phyloP scores from a whole-genome alignment of 2,113 vertebrate species.

The Procavia capensis region DNA sequence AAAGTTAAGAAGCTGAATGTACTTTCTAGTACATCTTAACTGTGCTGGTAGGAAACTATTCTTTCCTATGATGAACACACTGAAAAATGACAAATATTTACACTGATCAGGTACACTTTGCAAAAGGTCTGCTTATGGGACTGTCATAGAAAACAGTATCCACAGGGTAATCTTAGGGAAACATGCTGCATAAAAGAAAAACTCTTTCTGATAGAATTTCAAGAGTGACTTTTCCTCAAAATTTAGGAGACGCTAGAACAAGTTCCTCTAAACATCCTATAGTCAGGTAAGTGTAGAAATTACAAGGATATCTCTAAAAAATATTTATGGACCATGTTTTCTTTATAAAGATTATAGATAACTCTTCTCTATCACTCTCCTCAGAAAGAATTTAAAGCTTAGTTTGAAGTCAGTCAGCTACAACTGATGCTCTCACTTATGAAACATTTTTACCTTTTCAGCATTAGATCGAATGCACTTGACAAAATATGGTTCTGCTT shows the following conservation, averaged over 20 bases:
- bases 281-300: background rate
- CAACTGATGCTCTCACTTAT: background rate
- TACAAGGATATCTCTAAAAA: conserved; percentile 35
- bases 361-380: background rate
- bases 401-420: conserved; percentile 27
- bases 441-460: conserved; percentile 92
- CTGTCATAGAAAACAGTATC: conserved; percentile 2
- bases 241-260: conserved; percentile 49
- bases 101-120: background rate
- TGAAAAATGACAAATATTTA: conserved; percentile 44
- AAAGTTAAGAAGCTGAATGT: conserved; percentile 17
- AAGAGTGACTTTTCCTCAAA: conserved; percentile 29
- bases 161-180: background rate
- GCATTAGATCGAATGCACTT: conserved; percentile 99
- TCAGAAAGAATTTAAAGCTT: conserved; percentile 22
- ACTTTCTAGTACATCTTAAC: conserved; percentile 28
- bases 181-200: background rate
- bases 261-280: background rate
- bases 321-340: conserved; percentile 2
- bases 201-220: conserved; percentile 43
- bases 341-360: background rate
- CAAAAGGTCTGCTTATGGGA: conserved; percentile 1
- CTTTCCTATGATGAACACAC: conserved; percentile 31
- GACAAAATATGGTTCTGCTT: conserved; percentile 99
- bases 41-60: background rate